Evolutionary conservation across 2,113 vertebrate genomes (phyloP), one percentile per base, ranked within the genome.

Genomic region (Silurus asotus): DNA sequence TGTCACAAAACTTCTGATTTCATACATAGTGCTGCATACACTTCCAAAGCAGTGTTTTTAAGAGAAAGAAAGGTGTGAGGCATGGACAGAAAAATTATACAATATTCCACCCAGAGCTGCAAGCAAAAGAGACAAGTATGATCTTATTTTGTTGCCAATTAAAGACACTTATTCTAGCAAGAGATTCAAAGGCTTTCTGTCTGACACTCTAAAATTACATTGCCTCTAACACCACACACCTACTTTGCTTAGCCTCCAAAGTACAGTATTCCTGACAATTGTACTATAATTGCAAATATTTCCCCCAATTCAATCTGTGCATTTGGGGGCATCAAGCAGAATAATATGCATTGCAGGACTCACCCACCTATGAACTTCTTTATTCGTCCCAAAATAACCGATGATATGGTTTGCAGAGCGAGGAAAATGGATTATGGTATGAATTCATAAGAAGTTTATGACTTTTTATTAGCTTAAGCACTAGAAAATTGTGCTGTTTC

Each of bases 31-130:
- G 25, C 25, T 45, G 8, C 13, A 55, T 55, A 55, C 6, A 4
- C 28, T 74, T 37, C 19, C 20, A 49, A 61, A 61, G 28, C 65
- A 48, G 17, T 2, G n/a, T 56, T 58, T 70, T 56, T 58, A 28
- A 14, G 4, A 45, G 51, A 69, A 83, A 70, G 6, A 70, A 55
- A 28, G 49, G 28, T 59, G 53, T 48, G 10, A 74, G 55, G 7
- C 67, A 48, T 48, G 7, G 53, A 58, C 23, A 53, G 69, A 53
- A 69, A 81, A 8, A 69, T 28, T 8, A 82, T 13, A 48, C 23
- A 48, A n/a, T 8, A 69, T 83, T 83, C 82, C 20, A 59, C 8
- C 53, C n/a, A 74, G 37, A 83, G 11, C 67, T 84, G 37, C 9
- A 25, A 59, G 56, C 59, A 15, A 37, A 37, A 45, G 28, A 61